Evolutionary conservation across 1,140 invertebrate genomes (phyloP).

Genomic region (Zophobas atratus): DNA sequence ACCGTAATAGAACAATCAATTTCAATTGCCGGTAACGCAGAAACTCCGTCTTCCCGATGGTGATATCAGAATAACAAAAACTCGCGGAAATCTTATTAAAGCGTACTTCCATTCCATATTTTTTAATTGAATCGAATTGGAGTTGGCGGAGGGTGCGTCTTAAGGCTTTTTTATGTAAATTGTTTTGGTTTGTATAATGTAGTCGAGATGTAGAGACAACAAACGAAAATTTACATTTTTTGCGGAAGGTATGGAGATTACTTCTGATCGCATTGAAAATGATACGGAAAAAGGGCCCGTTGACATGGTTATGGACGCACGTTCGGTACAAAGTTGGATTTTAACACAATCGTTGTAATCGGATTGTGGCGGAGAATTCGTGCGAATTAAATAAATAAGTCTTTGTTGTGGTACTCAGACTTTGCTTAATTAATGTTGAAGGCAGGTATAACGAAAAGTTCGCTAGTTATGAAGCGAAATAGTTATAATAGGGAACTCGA

Average conservation of each 20-base stretch:
- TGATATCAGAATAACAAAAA: slow-evolving; percentile 18
- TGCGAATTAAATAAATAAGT: too few relatives aligned
- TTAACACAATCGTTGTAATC: too few relatives aligned
- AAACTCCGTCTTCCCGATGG: not conserved
- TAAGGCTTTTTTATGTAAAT: slow-evolving; percentile 36
- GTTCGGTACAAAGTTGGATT: too few relatives aligned
- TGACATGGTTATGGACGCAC: too few relatives aligned
- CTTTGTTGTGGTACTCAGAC: too few relatives aligned
- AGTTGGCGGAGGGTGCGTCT: not conserved
- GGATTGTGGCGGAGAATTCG: too few relatives aligned
- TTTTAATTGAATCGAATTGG: slow-evolving; percentile 32
- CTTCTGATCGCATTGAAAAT: too few relatives aligned
- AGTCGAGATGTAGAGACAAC: slow-evolving; percentile 3
- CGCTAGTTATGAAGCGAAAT: too few relatives aligned
- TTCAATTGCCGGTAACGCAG: not conserved
- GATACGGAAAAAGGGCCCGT: too few relatives aligned
- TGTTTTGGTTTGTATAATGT: slow-evolving; percentile 10
- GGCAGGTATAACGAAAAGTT: too few relatives aligned
- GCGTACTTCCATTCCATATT: slow-evolving; percentile 23
- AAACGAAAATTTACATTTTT: slow-evolving; percentile 23
- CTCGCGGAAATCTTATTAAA: slow-evolving; percentile 18
- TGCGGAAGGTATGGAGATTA: not conserved
- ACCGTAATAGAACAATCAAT: slow-evolving; percentile 4
- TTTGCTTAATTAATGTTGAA: too few relatives aligned
- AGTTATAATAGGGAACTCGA: too few relatives aligned